Evolutionary conservation across 2,888 invertebrate species (phyloP).

Genomic region (Cerceris rybyensis): DNA sequence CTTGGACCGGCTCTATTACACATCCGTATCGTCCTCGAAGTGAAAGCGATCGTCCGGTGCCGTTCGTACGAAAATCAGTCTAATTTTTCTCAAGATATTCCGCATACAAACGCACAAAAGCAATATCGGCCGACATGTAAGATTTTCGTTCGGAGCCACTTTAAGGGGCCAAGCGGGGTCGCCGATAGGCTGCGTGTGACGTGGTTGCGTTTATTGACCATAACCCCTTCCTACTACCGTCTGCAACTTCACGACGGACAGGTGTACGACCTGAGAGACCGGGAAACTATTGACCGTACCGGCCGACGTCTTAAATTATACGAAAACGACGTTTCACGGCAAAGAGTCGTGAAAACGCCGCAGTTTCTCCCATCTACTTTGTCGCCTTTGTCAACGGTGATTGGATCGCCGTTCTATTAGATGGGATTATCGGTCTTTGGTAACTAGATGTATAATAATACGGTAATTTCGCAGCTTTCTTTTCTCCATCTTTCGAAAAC

Average conservation of each 20-base stretch:
- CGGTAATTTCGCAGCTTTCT: slow-evolving; percentile 2
- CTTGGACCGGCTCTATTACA: slow-evolving; percentile 38
- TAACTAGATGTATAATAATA: slow-evolving; percentile 8
- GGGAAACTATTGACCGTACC: slow-evolving; percentile 66
- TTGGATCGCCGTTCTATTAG: neutral
- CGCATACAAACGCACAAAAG: slow-evolving; percentile 72
- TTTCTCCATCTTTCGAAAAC: neutral
- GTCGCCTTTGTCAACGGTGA: neutral
- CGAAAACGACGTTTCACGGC: slow-evolving; percentile 21
- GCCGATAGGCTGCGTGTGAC: slow-evolving; percentile 80
- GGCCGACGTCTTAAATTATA: slow-evolving; percentile 55
- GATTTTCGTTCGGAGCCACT: slow-evolving; percentile 78
- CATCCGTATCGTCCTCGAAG: slow-evolving; percentile 49
- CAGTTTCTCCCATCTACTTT: slow-evolving; percentile 4
- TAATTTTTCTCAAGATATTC: slow-evolving; percentile 62
- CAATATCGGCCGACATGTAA: slow-evolving; percentile 76
- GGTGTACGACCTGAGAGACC: slow-evolving; percentile 66
- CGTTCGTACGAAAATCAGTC: slow-evolving; percentile 26
- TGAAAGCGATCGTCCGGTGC: slow-evolving; percentile 10
- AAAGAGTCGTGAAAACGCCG: neutral
- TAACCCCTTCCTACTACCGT: slow-evolving; percentile 79
- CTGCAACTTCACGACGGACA: slow-evolving; percentile 75
- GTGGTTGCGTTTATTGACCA: slow-evolving; percentile 81
- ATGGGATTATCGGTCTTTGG: slow-evolving; percentile 15
- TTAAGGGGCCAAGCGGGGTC: slow-evolving; percentile 79